Conservation (phyloP, 2,797 vertebrate species). For the Micromesistius poutassou region DNA sequence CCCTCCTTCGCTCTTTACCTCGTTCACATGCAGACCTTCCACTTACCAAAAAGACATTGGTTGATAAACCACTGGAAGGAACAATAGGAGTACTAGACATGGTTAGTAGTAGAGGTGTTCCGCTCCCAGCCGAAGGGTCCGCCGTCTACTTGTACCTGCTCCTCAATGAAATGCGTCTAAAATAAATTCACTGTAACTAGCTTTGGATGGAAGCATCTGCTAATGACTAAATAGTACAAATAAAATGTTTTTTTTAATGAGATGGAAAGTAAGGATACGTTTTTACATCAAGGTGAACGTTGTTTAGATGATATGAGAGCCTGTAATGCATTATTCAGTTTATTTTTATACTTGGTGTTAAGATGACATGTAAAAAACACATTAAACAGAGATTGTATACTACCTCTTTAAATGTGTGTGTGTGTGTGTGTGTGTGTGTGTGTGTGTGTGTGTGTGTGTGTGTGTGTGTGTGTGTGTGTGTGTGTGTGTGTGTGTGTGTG, state of each 20-base stretch:
- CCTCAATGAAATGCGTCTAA: neutral
- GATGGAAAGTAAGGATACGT: slow-evolving; percentile 21
- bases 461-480: no score
- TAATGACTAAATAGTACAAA: neutral
- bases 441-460: no score
- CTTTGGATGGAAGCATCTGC: neutral
- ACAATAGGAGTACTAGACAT: neutral
- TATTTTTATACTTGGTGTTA: slow-evolving; percentile 39
- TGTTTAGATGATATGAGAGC: slow-evolving; percentile 22
- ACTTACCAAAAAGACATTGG: slow-evolving; percentile 27
- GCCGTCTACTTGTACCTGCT: neutral
- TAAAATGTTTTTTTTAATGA: slow-evolving; percentile 29
- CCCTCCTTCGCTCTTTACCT: slow-evolving; percentile 49
- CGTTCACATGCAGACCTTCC: slow-evolving; percentile 7
- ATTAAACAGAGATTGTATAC: slow-evolving; percentile 1
- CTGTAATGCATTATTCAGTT: slow-evolving; percentile 32
- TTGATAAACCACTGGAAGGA: slow-evolving; percentile 3
- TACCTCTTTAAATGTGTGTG: neutral
- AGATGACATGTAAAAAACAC: slow-evolving; percentile 7
- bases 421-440: no score
- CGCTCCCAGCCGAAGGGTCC: neutral
- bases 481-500: no score
- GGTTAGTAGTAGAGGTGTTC: neutral
- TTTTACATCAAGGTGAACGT: slow-evolving; percentile 33
- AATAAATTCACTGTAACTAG: neutral